Evolutionary conservation across 1,140 invertebrate species (phyloP), one percentile per base, ranked within the genome.

Genomic region (Panagrolaimus sp.): DNA sequence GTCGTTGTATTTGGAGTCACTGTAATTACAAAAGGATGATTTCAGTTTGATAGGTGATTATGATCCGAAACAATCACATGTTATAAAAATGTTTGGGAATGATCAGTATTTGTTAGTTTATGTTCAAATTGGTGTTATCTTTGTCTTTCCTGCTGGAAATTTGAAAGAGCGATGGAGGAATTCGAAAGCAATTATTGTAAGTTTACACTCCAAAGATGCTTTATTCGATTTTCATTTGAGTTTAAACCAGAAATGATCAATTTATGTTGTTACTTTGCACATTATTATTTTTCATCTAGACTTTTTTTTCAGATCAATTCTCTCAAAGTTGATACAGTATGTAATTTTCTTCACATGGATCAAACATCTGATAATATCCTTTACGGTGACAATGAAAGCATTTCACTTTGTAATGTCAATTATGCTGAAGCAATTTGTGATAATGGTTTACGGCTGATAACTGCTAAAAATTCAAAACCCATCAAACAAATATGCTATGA

Each of bases 131-230:
- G 71, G 71, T 11, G 71, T 72, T 16, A 31, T 72, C 4, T 72
- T 72, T 63, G 16, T 72, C 1, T 72, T 72, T 57, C 71, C 71
- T 46, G 64, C 70, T 20, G 46, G 42, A 11, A 57, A 71, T 48
- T 20, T 20, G 8, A 42, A 25, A 25, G 38, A 23, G 11, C 67
- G 71, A 13, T 72, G 71, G 71, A 65, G 20, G 20, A 65, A 65
- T 27, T 73, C 70, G 8, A 72, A 66, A 43, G 71, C 71, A 9
- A 74, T 72, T 61, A 72, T 72, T 4, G 71, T 72, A 47, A 57
- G 42, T 73, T 27, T n/a, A n/a, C n/a, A n/a, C n/a, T n/a, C n/a
- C n/a, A n/a, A n/a, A n/a, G n/a, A n/a, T n/a, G n/a, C n/a, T n/a
- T n/a, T n/a, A n/a, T n/a, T n/a, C n/a, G n/a, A n/a, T n/a, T n/a